Base-by-base conservation (phyloP, 2,113 vertebrate species). In the Pomatorhinus ruficollis region DNA sequence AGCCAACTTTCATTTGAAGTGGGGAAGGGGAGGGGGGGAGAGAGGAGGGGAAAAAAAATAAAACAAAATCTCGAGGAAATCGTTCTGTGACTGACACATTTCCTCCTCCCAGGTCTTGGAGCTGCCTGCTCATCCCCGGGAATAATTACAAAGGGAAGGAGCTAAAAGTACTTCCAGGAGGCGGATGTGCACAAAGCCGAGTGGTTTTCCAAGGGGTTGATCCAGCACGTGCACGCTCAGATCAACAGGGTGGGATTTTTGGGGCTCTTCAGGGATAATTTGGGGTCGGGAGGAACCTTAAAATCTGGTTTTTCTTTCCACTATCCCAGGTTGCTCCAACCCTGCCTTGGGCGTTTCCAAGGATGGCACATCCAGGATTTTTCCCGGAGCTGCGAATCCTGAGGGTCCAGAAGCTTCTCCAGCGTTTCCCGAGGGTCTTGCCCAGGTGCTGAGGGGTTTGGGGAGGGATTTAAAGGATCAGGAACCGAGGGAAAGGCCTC, bases 381-480 rank as follows among this genome's bases (percentile, higher is more conserved):
- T 79, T 64, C 3, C 6, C 5, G 28, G 33, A 50, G 12, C 3
- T 71, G 21, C 2, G 0, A 5, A 66, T 2, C 0, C 15, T 8
- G 2, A 5, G 0, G 23, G 8, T 60, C 39, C 66, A 9, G 16
- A 45, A 31, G 10, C 45, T 54, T 50, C 4, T 1, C 24, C 54
- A 7, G 39, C 1, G 0, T 30, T 76, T 39, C 0, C 5, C 0
- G 8, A 2, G 8, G 59, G 37, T 44, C 0, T 0, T 5, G 6
- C 8, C 22, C 30, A 0, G 0, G 1, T 2, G 22, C 4, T 21
- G 85, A 23, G 11, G 30, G 31, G 6, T n/a, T 57, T 40, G 27
- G 49, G 54, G 33, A 37, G 39, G 86, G 76, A 2, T 53, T 44
- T 11, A 1, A 35, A 10, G 6, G 44, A 4, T 22, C 5, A 0